Conservation (phyloP, 1,140 invertebrate genomes). For the Tetramorium simillimum region DNA sequence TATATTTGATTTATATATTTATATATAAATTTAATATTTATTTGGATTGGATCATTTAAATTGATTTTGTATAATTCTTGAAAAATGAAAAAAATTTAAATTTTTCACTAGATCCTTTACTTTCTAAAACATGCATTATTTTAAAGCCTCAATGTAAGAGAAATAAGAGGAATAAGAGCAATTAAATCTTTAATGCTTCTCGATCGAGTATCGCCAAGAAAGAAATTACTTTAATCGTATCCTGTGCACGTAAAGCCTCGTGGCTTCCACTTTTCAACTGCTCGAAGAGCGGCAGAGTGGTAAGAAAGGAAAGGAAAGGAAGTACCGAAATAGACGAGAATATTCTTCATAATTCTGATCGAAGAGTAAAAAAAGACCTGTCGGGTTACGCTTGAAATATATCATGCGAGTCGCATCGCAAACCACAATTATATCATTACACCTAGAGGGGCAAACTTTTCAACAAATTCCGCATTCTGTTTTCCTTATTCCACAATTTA, state of each 20-base stretch:
- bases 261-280: slow-evolving; percentile 6
- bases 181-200: neutral
- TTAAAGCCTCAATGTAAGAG: neutral
- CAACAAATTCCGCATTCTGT: neutral
- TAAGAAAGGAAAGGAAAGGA: slow-evolving; percentile 29
- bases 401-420: neutral
- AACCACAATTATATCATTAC: neutral
- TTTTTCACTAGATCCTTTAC: neutral
- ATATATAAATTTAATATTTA: neutral
- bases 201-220: neutral
- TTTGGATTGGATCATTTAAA: neutral
- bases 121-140: neutral
- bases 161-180: neutral
- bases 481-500: neutral
- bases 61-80: neutral
- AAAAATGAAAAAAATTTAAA: neutral
- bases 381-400: slow-evolving; percentile 6
- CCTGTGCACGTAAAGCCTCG: neutral
- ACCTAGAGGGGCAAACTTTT: neutral
- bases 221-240: slow-evolving; percentile 9
- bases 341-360: slow-evolving; percentile 34
- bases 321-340: slow-evolving; percentile 31
- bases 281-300: neutral
- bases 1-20: neutral
- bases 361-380: slow-evolving; percentile 26